These are phyloP conservation scores for Eunapius fragilis DNA, from an alignment of 37 sponge, comb jelly and placozoan genomes.

Conservation along the genomic window DNA sequence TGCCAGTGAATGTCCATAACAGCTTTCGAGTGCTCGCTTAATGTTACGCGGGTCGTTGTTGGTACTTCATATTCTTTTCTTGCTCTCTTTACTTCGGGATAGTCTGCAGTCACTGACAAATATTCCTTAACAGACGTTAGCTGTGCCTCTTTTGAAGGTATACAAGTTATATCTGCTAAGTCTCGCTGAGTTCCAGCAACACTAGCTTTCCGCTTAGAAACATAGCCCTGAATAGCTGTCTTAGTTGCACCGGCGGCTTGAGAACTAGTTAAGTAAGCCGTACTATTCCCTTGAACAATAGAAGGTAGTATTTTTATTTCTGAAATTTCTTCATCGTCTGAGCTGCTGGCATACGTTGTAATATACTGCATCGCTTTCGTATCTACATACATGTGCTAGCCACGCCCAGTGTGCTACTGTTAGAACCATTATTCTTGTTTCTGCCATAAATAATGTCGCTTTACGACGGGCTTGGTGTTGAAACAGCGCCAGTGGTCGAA, in stretches of 20 bases:
- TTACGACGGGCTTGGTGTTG: slow-evolving; percentile 75
- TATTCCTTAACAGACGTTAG: neutral
- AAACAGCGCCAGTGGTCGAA: slow-evolving; percentile 57
- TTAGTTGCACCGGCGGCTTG: neutral
- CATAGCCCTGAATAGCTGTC: neutral
- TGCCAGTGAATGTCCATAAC: slow-evolving; percentile 56
- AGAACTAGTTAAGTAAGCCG: neutral
- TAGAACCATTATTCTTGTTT: neutral
- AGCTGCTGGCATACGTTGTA: neutral
- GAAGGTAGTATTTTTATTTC: neutral
- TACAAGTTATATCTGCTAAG: neutral
- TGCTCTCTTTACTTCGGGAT: neutral
- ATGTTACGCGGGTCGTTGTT: neutral
- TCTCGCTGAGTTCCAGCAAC: neutral
- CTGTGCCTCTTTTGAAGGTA: neutral
- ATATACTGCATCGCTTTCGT: neutral
- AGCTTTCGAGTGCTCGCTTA: slow-evolving; percentile 42
- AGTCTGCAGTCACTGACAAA: neutral
- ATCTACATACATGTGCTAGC: neutral
- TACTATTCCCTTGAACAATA: neutral
- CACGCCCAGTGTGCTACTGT: neutral
- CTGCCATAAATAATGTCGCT: slow-evolving; percentile 52
- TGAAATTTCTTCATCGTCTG: neutral
- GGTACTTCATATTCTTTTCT: neutral
- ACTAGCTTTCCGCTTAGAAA: neutral